Percentiles rank a stretch among this genome's conserved stretches.
Conservation (phyloP, 2,888 invertebrate genomes). For the Brachyptera putata region DNA sequence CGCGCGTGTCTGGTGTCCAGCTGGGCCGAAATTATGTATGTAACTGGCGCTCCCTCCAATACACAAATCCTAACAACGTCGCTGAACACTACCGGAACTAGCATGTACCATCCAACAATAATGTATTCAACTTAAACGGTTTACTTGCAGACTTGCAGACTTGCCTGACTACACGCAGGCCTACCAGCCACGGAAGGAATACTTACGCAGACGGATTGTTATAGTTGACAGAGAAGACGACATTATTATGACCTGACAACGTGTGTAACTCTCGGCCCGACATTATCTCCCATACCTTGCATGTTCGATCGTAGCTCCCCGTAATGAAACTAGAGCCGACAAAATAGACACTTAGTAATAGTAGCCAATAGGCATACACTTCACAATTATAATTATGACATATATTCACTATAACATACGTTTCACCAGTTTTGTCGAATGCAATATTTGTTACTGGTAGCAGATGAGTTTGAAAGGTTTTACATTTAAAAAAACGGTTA, state of each 20-base stretch:
- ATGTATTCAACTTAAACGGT: too few relatives aligned
- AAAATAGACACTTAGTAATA: too few relatives aligned
- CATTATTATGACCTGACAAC: conserved; percentile 71
- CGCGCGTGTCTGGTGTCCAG: too few relatives aligned
- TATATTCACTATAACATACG: conserved; percentile 44
- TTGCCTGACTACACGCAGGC: too few relatives aligned
- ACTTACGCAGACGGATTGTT: conserved; percentile 71
- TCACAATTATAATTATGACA: neutral
- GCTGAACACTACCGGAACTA: too few relatives aligned
- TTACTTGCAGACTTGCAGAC: too few relatives aligned
- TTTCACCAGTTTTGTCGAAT: conserved; percentile 63
- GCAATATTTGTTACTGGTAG: conserved; percentile 69
- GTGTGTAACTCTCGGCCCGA: conserved; percentile 63
- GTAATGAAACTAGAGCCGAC: conserved; percentile 68
- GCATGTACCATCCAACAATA: too few relatives aligned
- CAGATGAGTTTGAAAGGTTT: conserved; percentile 61
- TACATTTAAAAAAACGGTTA: conserved; percentile 62
- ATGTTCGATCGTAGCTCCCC: conserved; percentile 80
- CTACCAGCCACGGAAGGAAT: too few relatives aligned
- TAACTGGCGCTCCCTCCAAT: too few relatives aligned
- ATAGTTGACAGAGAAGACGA: conserved; percentile 74
- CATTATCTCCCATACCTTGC: conserved; percentile 73
- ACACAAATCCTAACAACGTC: too few relatives aligned
- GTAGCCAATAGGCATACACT: too few relatives aligned
- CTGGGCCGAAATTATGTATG: too few relatives aligned